Conservation (phyloP, 2,888 invertebrate species). For the Erynnis tages region DNA sequence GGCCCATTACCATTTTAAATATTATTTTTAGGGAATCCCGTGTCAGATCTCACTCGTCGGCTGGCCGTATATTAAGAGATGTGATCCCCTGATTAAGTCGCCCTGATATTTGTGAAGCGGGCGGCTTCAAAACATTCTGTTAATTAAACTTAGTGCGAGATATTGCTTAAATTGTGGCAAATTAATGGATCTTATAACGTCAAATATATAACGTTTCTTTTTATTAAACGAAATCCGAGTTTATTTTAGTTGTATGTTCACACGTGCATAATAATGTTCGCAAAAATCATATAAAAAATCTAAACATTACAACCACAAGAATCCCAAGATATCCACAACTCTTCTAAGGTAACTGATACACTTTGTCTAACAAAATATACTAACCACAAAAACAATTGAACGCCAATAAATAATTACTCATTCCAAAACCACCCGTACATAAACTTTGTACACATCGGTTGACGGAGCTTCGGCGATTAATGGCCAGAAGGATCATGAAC, state of each 20-base stretch:
- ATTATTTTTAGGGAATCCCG: conserved; percentile 82
- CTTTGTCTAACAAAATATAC: too few species aligned
- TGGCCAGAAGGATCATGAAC: conserved; percentile 66
- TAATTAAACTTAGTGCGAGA: conserved; percentile 64
- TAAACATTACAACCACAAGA: background rate
- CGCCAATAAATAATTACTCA: conserved; percentile 13
- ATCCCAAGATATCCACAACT: background rate
- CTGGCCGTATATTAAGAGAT: conserved; percentile 77
- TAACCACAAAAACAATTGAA: conserved; percentile 3
- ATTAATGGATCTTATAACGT: conserved; percentile 20
- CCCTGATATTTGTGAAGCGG: conserved; percentile 64
- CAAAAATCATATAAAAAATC: too few species aligned
- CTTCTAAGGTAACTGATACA: too few species aligned
- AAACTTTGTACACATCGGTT: conserved; percentile 30
- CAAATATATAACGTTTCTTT: conserved; percentile 4
- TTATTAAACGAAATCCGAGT: conserved; percentile 8
- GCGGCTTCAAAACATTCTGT: conserved; percentile 63
- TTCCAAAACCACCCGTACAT: conserved; percentile 9
- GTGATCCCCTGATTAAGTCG: conserved; percentile 78
- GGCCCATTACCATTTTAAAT: conserved; percentile 82
- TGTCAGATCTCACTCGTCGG: conserved; percentile 81
- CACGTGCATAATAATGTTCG: too few species aligned
- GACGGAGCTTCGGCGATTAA: conserved; percentile 56
- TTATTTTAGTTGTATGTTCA: too few species aligned
- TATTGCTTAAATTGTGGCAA: conserved; percentile 29